phyloP scores from a whole-genome alignment of 2,797 vertebrate genomes.

The Rhinophrynus dorsalis region DNA sequence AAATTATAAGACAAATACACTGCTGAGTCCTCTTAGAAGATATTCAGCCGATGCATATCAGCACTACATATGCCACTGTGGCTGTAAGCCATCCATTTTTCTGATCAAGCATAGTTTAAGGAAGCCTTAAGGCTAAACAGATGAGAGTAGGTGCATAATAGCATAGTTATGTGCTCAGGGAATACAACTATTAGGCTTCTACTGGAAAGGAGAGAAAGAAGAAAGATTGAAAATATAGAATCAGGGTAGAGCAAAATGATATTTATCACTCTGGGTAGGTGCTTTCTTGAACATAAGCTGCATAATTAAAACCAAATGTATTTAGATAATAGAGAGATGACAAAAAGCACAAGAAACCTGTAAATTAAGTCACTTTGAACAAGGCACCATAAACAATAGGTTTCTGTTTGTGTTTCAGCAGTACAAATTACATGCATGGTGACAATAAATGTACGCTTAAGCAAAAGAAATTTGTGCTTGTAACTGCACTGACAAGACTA shows the following conservation, averaged over 20 bases:
- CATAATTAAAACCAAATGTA: conserved; percentile 45
- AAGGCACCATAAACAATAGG: conserved; percentile 30
- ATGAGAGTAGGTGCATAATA: conserved; percentile 45
- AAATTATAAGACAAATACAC: conserved; percentile 11
- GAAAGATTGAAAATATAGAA: conserved; percentile 12
- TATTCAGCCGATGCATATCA: conserved; percentile 38
- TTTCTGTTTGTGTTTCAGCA: conserved; percentile 20
- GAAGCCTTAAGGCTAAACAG: conserved; percentile 50
- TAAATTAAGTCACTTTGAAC: conserved; percentile 37
- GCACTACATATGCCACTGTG: conserved; percentile 29
- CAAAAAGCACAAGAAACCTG: conserved; percentile 37
- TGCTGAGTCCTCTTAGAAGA: conserved; percentile 8
- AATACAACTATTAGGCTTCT: conserved; percentile 27
- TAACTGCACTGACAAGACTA: conserved; percentile 3
- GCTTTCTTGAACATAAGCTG: conserved; percentile 36
- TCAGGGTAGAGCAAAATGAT: conserved; percentile 12
- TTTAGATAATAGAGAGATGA: conserved; percentile 41
- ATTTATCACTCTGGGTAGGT: conserved; percentile 40
- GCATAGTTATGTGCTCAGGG: conserved; percentile 30
- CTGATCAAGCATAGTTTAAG: conserved; percentile 49
- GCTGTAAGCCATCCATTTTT: conserved; percentile 40
- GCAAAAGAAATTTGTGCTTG: background rate
- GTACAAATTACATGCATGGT: background rate
- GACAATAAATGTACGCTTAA: conserved; percentile 26
- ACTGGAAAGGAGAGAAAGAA: background rate